Evolutionary conservation across 1,140 invertebrate species (phyloP).

Genomic region (Zaprionus vittiger): DNA sequence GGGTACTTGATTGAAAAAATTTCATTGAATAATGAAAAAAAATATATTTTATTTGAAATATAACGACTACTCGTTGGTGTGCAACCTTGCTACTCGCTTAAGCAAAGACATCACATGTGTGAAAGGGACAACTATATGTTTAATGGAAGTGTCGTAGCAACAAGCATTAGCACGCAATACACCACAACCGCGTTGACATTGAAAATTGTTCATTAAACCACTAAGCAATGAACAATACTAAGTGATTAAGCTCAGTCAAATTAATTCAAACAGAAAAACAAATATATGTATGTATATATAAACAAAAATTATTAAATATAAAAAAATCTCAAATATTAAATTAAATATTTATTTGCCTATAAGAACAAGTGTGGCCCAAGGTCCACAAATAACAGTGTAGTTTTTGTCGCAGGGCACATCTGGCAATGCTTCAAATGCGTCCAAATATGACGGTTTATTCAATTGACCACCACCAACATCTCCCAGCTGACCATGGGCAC

Average conservation of each 20-base stretch:
- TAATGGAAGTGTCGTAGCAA: slow-evolving; percentile 7
- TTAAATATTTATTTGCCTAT: slow-evolving; percentile 9
- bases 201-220: background rate
- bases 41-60: background rate
- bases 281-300: background rate
- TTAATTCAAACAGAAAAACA: background rate
- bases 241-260: background rate
- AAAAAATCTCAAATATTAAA: background rate
- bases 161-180: too few species aligned
- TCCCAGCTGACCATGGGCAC: slow-evolving; percentile 90
- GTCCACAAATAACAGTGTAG: slow-evolving; percentile 61
- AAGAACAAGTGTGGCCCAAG: slow-evolving; percentile 70
- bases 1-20: background rate
- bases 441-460: slow-evolving; percentile 38
- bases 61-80: background rate
- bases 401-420: slow-evolving; percentile 3
- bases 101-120: slow-evolving; percentile 2
- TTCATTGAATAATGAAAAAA: background rate
- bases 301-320: background rate
- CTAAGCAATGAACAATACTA: too few species aligned
- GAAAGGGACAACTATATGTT: background rate
- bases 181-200: background rate
- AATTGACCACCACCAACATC: slow-evolving; percentile 82
- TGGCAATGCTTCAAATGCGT: slow-evolving; percentile 52
- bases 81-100: slow-evolving; percentile 1